Evolutionary conservation across 2,888 invertebrate genomes (phyloP).

Genomic region (Himalopsyche japonica): DNA sequence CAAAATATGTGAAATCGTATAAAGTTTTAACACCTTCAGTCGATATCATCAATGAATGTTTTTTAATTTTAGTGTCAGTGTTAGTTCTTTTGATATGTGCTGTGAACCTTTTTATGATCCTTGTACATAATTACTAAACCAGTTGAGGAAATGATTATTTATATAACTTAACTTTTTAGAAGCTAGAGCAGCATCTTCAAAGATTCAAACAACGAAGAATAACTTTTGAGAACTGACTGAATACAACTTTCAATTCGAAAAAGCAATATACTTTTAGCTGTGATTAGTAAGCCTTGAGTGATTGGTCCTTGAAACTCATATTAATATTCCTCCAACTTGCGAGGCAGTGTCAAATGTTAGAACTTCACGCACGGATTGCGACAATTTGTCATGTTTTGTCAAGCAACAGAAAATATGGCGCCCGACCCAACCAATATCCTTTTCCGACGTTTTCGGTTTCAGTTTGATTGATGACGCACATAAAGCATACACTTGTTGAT

Average conservation of each 20-base stretch:
- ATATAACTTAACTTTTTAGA: too few relatives aligned
- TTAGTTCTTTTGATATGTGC: too few relatives aligned
- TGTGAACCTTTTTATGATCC: too few relatives aligned
- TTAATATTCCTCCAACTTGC: not conserved
- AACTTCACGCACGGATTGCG: slow-evolving; percentile 4
- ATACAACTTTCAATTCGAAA: not conserved
- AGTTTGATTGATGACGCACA: slow-evolving; percentile 28
- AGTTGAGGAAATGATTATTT: too few relatives aligned
- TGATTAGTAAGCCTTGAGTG: not conserved
- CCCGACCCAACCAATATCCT: not conserved
- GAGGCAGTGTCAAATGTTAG: not conserved
- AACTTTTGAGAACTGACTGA: not conserved
- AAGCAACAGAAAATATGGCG: slow-evolving; percentile 25
- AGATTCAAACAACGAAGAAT: not conserved
- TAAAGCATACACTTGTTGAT: slow-evolving; percentile 33
- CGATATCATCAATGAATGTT: too few relatives aligned
- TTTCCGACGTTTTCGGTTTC: slow-evolving; percentile 5
- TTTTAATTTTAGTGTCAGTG: too few relatives aligned
- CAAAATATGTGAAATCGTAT: too few relatives aligned
- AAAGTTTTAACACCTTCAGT: too few relatives aligned
- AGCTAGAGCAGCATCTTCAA: too few relatives aligned
- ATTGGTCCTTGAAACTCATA: not conserved
- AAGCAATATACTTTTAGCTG: not conserved
- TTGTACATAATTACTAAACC: too few relatives aligned
- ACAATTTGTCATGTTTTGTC: slow-evolving; percentile 34